A percentile compares a stretch with the other conserved stretches of the same genome.
Evolutionary conservation across 2,113 vertebrate species (phyloP).

Genomic region (Empidonax alnorum): DNA sequence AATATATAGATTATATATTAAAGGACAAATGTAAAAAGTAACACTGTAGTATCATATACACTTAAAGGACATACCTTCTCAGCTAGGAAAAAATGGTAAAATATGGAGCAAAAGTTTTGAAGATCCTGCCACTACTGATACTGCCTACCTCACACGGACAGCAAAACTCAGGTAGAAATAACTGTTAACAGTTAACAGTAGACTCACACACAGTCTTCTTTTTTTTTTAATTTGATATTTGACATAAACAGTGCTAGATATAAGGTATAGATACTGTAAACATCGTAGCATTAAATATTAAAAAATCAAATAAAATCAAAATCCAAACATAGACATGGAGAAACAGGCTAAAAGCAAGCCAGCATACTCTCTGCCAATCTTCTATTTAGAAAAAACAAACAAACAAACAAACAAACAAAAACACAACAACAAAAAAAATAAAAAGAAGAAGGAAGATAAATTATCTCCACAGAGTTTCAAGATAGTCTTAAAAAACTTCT

Average conservation of each 20-base stretch:
- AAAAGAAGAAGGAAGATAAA: not conserved
- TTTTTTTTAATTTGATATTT: not conserved
- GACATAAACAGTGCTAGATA: not conserved
- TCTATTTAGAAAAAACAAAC: not conserved
- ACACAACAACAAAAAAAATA: not conserved
- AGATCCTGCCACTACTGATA: not conserved
- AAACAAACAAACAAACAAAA: not conserved
- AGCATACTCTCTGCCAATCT: not conserved
- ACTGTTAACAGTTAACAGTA: not conserved
- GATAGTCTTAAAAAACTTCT: not conserved
- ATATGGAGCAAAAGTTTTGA: not conserved
- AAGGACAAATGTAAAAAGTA: not conserved
- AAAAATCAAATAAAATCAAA: not conserved
- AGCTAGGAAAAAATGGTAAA: not conserved
- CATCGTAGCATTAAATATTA: not conserved
- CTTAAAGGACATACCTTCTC: not conserved
- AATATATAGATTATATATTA: not conserved
- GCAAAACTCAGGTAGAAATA: not conserved
- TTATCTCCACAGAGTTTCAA: not conserved
- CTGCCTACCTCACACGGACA: not conserved
- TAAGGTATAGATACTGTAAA: not conserved
- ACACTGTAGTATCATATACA: not conserved
- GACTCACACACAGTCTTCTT: not conserved
- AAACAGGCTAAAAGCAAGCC: not conserved
- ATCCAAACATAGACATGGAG: not conserved